Evolutionary conservation across 2,888 invertebrate species (phyloP).

Genomic region (Erebia palarica): DNA sequence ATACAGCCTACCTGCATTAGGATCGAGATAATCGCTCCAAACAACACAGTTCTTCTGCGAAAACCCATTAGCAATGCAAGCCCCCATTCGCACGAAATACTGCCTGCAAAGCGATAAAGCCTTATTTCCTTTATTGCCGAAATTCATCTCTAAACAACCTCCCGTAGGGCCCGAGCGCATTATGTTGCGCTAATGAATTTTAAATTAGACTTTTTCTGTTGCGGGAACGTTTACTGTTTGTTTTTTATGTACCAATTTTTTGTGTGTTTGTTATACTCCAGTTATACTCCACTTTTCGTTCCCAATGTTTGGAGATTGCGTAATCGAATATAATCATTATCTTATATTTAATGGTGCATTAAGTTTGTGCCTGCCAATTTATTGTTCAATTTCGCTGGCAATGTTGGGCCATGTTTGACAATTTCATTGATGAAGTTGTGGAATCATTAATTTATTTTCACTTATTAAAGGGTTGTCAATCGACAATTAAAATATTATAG

Average conservation of each 20-base stretch:
- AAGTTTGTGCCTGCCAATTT: too few species aligned
- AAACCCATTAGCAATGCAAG: constrained; percentile 12
- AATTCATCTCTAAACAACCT: constrained; percentile 6
- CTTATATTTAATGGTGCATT: too few species aligned
- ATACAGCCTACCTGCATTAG: constrained; percentile 3
- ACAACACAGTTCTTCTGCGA: not conserved
- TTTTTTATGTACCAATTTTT: not conserved
- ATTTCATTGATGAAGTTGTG: too few species aligned
- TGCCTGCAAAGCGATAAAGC: not conserved
- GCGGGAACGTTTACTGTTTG: not conserved
- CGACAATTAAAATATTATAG: too few species aligned
- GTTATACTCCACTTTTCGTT: too few species aligned
- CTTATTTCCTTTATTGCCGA: constrained; percentile 16
- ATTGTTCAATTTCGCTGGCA: too few species aligned
- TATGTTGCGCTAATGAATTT: constrained; percentile 16
- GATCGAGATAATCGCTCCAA: constrained; percentile 10
- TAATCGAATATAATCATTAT: too few species aligned
- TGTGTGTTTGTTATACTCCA: not conserved
- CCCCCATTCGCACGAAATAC: not conserved
- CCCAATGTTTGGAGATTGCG: too few species aligned
- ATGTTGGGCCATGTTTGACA: too few species aligned
- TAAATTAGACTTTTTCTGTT: constrained; percentile 11
- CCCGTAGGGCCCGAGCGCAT: constrained; percentile 1
- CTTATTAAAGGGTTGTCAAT: too few species aligned
- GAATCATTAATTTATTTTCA: too few species aligned